Evolutionary conservation across 92 coral and sea anemone genomes (phyloP).

Genomic region (Galaxea fascicularis): DNA sequence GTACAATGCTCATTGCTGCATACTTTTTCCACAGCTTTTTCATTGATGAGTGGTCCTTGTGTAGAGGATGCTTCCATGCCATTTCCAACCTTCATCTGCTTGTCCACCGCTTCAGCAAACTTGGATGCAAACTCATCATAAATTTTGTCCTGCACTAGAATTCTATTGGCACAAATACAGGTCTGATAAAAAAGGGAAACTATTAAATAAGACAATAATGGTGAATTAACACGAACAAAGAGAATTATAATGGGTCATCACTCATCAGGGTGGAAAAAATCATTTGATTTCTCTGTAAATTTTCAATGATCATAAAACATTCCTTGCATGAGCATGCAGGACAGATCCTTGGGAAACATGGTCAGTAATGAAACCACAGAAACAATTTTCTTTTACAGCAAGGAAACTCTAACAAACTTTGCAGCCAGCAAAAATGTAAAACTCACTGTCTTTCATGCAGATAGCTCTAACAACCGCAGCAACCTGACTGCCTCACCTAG

Average conservation of each 20-base stretch:
- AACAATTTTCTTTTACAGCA: no score
- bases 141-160: conserved; percentile 93
- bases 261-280: neutral
- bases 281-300: no score
- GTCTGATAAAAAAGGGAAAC: conserved; percentile 60
- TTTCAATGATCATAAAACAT: no score
- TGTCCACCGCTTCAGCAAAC: conserved; percentile 81
- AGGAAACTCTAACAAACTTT: no score
- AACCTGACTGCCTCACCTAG: no score
- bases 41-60: conserved; percentile 95
- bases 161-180: conserved; percentile 93
- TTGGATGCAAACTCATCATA: conserved; percentile 92
- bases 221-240: neutral
- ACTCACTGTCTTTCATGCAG: no score
- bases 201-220: neutral
- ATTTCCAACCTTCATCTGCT: conserved; percentile 85
- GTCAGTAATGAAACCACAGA: no score
- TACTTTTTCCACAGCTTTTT: conserved; percentile 90
- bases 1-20: neutral
- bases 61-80: conserved; percentile 82
- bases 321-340: no score
- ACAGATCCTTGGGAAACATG: no score
- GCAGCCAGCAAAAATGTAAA: no score
- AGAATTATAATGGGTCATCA: neutral
- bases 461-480: no score